phyloP scores from a whole-genome alignment of 2,113 vertebrate genomes.

The Callionymus lyra region DNA sequence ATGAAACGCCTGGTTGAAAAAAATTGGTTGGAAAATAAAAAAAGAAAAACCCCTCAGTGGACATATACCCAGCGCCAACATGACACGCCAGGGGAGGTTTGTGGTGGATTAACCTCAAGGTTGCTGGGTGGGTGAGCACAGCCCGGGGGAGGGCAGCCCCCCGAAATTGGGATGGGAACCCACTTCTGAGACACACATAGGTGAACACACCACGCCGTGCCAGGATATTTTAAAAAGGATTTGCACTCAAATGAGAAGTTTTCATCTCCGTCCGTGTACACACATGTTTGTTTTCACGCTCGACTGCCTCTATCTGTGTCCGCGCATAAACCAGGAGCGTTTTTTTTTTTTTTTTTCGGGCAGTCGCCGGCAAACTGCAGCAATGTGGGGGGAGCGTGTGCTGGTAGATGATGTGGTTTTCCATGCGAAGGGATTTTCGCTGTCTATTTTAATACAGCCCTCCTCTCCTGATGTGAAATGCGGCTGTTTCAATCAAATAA shows the following conservation, averaged over 20 bases:
- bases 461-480: constrained; percentile 25
- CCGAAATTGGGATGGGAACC: constrained; percentile 25
- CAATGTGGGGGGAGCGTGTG: neutral
- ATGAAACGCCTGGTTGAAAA: constrained; percentile 31
- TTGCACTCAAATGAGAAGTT: constrained; percentile 21
- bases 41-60: constrained; percentile 1
- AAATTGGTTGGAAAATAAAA: constrained; percentile 21
- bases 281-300: constrained; percentile 8
- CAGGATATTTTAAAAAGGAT: constrained; percentile 30
- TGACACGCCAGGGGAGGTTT: constrained; percentile 30
- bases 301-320: constrained; percentile 7
- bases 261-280: constrained; percentile 1
- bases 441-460: constrained; percentile 24
- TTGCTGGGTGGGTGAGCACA: constrained; percentile 47
- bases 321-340: constrained; percentile 1
- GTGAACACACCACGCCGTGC: constrained; percentile 14
- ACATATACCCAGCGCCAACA: constrained; percentile 9
- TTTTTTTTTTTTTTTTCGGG: too few relatives aligned
- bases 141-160: constrained; percentile 21
- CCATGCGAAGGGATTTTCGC: constrained; percentile 5
- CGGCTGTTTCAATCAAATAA: constrained; percentile 33
- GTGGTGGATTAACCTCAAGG: constrained; percentile 42
- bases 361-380: constrained; percentile 1
- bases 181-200: constrained; percentile 22
- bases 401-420: neutral